phyloP scores from a whole-genome alignment of 2,888 invertebrate genomes.

The Matsumyia berberina region DNA sequence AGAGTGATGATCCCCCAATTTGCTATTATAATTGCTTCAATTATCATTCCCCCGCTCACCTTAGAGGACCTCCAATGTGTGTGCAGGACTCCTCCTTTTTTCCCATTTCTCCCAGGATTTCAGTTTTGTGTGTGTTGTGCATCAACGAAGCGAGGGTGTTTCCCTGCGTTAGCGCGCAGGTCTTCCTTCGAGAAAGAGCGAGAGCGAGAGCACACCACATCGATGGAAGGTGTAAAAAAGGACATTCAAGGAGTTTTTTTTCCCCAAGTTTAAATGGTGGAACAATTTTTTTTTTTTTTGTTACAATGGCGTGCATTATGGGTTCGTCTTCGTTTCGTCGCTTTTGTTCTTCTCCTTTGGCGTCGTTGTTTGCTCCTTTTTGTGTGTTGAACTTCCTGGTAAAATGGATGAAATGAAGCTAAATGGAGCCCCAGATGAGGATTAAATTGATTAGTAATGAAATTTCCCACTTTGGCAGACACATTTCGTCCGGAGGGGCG shows the following conservation, averaged over 20 bases:
- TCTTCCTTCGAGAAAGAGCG: conserved; percentile 49
- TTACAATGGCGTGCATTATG: conserved; percentile 70
- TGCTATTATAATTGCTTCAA: conserved; percentile 84
- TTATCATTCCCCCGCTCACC: conserved; percentile 82
- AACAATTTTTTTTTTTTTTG: conserved; percentile 52
- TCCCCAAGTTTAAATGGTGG: conserved; percentile 53
- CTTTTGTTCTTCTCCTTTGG: conserved; percentile 40
- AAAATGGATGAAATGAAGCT: conserved; percentile 76
- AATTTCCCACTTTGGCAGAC: conserved; percentile 77
- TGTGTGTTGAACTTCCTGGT: conserved; percentile 68
- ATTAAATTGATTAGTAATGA: conserved; percentile 79
- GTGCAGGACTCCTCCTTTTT: conserved; percentile 62
- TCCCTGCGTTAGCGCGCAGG: conserved; percentile 56
- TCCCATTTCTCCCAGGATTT: conserved; percentile 5
- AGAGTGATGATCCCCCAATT: conserved; percentile 84
- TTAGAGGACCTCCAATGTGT: conserved; percentile 16
- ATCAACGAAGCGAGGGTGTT: conserved; percentile 61
- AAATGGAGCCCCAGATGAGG: conserved; percentile 78
- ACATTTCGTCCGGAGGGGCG: conserved; percentile 48
- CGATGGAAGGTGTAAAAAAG: conserved; percentile 69
- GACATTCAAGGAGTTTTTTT: conserved; percentile 51
- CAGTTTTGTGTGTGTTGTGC: conserved; percentile 23
- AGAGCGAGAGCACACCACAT: background rate
- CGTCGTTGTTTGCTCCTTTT: conserved; percentile 24
- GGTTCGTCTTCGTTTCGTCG: conserved; percentile 37